Base-by-base conservation (phyloP, 2,888 invertebrate species). In the Colostygia pectinataria region DNA sequence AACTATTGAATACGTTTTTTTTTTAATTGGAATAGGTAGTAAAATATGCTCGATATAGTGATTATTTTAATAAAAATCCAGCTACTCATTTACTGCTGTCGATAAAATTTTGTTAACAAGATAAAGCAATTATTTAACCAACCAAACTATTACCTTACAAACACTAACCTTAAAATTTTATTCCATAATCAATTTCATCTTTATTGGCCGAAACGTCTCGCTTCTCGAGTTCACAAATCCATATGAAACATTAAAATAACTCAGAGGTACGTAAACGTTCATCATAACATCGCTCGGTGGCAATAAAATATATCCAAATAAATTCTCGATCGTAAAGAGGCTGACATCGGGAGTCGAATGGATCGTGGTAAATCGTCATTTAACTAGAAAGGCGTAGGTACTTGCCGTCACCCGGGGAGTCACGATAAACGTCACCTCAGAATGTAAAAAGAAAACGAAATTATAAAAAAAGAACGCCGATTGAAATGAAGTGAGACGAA, bases 401-500 rank as follows among this genome's bases (percentile, higher is more conserved):
- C 70, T 62, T 67, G 68, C 77, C 72, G 71, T 82, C 82, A 78
- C 84, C 80, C 79, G 77, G 83, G 86, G 84, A 83, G 81, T 69
- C 72, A 75, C 83, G 83, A 87, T 88, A 86, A 84, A 88, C 80
- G 87, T 88, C 88, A 84, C 80, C 73, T 80, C 69, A 87, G 86
- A 87, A 88, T 88, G 84, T 81, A 85, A 88, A 86, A 83, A 76
- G 40, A 60, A 70, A 82, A 73, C 71, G 70, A 68, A 69, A 72
- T 77, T 55, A 54, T 56, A 52, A 59, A 53, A 84, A 83, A 83
- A 82, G 71, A 68, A 75, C 71, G 64, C 63, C 74, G 75, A 81
- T 82, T 77, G 80, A 82, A 85, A 84, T 79, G 81, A 81, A 83
- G 77, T 83, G 79, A 81, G 79, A 76, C 76, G 76, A 76, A 71